These are phyloP conservation scores for Aphis craccivora DNA, from an alignment of 1,140 invertebrate species.

Conservation along the genomic window DNA sequence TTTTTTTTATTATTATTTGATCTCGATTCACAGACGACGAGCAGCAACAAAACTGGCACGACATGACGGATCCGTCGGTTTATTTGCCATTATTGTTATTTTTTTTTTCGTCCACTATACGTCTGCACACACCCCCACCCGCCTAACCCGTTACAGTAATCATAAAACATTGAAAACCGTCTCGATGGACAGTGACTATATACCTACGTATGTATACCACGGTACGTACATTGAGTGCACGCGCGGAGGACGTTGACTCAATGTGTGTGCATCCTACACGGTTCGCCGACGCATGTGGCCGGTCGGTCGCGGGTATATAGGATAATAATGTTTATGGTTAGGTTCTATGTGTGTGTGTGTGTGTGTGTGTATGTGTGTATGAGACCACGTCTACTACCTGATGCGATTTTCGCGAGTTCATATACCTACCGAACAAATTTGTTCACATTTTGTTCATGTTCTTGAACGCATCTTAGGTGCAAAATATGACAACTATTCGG, in stretches of 20 bases:
- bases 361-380: background rate
- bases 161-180: constrained; percentile 12
- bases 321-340: constrained; percentile 34
- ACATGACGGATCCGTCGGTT: background rate
- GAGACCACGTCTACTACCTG: background rate
- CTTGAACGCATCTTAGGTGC: background rate
- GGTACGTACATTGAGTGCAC: background rate
- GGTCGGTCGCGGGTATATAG: background rate
- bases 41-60: constrained; percentile 19
- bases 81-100: background rate
- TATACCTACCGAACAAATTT: background rate
- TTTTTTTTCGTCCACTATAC: background rate
- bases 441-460: constrained; percentile 18
- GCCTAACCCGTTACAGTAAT: background rate
- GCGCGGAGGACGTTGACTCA: constrained; percentile 50
- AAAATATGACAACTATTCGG: background rate
- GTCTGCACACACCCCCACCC: background rate
- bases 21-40: background rate
- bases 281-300: constrained; percentile 43
- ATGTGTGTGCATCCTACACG: constrained; percentile 34
- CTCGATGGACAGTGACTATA: constrained; percentile 12
- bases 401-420: background rate
- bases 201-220: background rate
- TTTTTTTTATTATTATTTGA: background rate
- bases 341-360: too few species aligned